These are phyloP conservation scores for Drosophila arawakana DNA, from an alignment of 1,140 invertebrate genomes.

Conservation along the genomic window DNA sequence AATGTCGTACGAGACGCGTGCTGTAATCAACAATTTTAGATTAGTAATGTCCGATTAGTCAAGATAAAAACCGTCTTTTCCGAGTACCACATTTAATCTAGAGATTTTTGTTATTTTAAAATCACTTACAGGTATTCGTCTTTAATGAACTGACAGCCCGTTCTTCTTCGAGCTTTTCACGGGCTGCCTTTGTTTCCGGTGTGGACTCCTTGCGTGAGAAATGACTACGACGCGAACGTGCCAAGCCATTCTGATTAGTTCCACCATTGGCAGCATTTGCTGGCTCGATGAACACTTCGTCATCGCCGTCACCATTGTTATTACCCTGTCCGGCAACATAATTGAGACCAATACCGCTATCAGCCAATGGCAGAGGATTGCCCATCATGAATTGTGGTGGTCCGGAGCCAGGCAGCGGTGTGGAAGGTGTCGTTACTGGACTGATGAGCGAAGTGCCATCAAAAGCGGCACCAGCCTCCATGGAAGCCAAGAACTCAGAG, in stretches of 20 bases:
- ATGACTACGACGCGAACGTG: constrained; percentile 82
- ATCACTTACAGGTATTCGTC: constrained; percentile 60
- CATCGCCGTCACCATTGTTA: constrained; percentile 76
- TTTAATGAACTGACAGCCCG: constrained; percentile 44
- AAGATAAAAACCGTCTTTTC: no score
- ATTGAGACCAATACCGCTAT: constrained; percentile 82
- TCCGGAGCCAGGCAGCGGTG: constrained; percentile 70
- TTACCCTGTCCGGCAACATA: constrained; percentile 55
- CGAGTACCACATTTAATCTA: no score
- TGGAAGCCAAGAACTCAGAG: constrained; percentile 80
- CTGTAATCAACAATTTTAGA: constrained; percentile 39
- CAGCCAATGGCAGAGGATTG: constrained; percentile 69
- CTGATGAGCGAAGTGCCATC: constrained; percentile 73
- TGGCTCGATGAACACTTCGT: constrained; percentile 78
- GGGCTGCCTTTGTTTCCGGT: constrained; percentile 65
- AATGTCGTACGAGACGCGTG: constrained; percentile 76
- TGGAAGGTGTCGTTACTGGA: constrained; percentile 78
- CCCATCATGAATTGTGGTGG: constrained; percentile 72
- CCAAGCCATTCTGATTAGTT: constrained; percentile 71
- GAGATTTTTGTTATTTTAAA: not conserved
- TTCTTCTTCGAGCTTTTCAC: constrained; percentile 60
- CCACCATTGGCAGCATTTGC: constrained; percentile 25
- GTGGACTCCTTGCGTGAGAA: constrained; percentile 84
- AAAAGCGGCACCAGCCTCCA: constrained; percentile 81
- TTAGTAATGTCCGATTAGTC: not conserved